Evolutionary conservation across 2,113 vertebrate genomes (phyloP), one percentile per base, ranked within the genome.

Genomic region (Pluvianellus socialis): DNA sequence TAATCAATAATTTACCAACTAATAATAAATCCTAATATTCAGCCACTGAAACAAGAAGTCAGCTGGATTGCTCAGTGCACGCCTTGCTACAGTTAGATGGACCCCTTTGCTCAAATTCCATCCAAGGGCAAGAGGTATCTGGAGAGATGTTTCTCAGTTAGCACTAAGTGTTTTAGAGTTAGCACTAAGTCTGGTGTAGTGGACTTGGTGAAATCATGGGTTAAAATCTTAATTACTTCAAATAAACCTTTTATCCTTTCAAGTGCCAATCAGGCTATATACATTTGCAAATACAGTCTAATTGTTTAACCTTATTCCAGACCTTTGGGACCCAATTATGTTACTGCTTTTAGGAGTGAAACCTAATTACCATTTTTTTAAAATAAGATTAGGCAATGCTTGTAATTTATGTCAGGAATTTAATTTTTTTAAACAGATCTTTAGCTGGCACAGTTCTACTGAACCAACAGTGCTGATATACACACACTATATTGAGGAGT

Each of bases 251-350:
- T 95, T 73, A 92, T 92, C 62, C 59, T 96, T 95, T 92, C 82
- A 96, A 92, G 81, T 96, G 93, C 50, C 90, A 94, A 90, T 96
- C 93, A 94, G 53, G 75, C 88, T 77, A 73, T 42, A 77, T 55
- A 90, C 22, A 90, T 90, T 79, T 95, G 90, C 88, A 96, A 93
- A 92, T 80, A 74, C 18, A 74, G 38, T 35, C 86, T 90, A 92
- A 95, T 92, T 90, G 85, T 93, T 96, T 93, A 96, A 96, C 94
- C 88, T 96, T 93, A 86, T 93, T 88, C n/a, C 20, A 92, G 72
- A 94, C 82, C 42, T 96, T 55, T 94, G 96, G 96, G 90, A 97
- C 67, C n/a, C 82, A 97, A 94, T 95, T 96, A 96, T 90, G 59
- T n/a, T 71, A 8, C 32, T 77, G 50, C 59, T 93, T 94, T 67